Evolutionary conservation across 2,113 vertebrate genomes (phyloP), one percentile per base, ranked within the genome.

Genomic region (Spermophilus dauricus): DNA sequence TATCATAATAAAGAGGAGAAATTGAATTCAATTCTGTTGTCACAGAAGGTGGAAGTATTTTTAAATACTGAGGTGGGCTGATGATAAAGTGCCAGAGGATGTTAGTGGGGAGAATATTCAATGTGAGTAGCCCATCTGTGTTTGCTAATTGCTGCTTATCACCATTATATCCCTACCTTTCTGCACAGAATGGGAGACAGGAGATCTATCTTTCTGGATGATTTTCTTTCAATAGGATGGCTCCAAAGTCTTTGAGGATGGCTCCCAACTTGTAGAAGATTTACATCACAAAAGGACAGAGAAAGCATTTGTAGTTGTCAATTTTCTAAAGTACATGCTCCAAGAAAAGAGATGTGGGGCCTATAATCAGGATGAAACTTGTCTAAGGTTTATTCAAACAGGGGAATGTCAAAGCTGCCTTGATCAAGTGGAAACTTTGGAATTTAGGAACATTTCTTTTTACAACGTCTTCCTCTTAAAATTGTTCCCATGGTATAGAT

Each of bases 291-390:
- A 91, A 85, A 17, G 10, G 11, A 0, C 32, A 86, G 72, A 37
- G 30, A 73, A 83, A 91, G 16, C 61, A 85, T 81, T 80, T 75
- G 58, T 28, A 63, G 5, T 48, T 91, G 9, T 22, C 82, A 51
- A 24, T 80, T 95, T 89, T 81, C 32, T 76, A 75, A 95, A 77
- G 69, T 70, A 75, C 77, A 91, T 72, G 30, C 22, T 58, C 12
- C 77, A 58, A 89, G 72, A 56, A 97, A 78, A 22, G 73, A n/a
- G 37, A 58, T n/a, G 51, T 45, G 39, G 34, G 11, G 24, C 12
- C 42, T 70, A 8, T 24, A 34, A n/a, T 89, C 18, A 45, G 30
- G 12, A 89, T 53, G 69, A 76, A 83, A 28, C 4, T 61, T 76
- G 22, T 86, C 34, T 92, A 76, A 91, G 63, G 2, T 94, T 88